Evolutionary conservation across 37 sponge, comb jelly and placozoan species (phyloP).

Genomic region (Eunapius fragilis): DNA sequence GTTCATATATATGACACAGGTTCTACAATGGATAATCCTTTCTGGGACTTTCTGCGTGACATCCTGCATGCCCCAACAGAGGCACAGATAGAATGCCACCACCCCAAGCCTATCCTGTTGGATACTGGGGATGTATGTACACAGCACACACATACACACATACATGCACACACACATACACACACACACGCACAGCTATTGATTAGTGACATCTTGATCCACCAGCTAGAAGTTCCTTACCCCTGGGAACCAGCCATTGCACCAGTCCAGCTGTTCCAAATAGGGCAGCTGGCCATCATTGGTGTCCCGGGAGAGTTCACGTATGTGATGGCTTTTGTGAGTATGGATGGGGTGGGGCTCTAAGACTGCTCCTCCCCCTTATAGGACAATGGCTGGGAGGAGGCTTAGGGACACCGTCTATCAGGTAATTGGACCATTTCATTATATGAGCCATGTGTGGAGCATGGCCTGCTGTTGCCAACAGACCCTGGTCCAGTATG

Average conservation of each 20-base stretch:
- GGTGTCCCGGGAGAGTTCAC: constrained; percentile 94
- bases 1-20: constrained; percentile 11
- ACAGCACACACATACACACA: background rate
- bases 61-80: constrained; percentile 59
- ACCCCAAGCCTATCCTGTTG: constrained; percentile 93
- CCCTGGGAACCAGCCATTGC: constrained; percentile 83
- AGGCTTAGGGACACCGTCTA: constrained; percentile 76
- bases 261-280: constrained; percentile 75
- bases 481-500: constrained; percentile 23
- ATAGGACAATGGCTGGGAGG: constrained; percentile 94
- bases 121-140: constrained; percentile 79
- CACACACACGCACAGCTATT: background rate
- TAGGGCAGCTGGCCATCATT: constrained; percentile 84
- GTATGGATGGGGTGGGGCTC: no score
- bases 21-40: constrained; percentile 61
- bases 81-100: constrained; percentile 85
- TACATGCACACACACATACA: background rate
- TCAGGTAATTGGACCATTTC: constrained; percentile 16
- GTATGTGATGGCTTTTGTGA: no score
- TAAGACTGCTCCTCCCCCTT: background rate
- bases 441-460: background rate
- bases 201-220: no score
- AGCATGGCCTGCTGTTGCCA: background rate
- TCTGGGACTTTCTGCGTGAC: constrained; percentile 84
- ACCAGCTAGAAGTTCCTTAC: constrained; percentile 63